Base-by-base conservation (phyloP, 2,797 vertebrate species). In the Lacerta bilineata region DNA sequence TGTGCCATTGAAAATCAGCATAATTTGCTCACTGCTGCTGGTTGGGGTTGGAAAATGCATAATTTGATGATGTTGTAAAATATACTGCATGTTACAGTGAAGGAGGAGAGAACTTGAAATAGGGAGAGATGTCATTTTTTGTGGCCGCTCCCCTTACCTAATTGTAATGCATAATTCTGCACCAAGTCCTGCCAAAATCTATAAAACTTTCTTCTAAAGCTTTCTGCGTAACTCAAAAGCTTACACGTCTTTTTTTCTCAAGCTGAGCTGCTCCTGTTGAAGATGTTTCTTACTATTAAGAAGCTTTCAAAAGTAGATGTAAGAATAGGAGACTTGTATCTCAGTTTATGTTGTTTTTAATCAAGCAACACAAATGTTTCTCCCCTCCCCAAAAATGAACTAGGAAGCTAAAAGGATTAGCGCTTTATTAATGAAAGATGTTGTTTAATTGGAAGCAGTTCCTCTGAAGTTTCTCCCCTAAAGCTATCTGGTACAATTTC, bases 401-500 rank as follows among this genome's bases (percentile, higher is more conserved):
- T 0, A 80, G 39, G 88, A 89, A 80, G 27, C 83, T 1, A 79
- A 85, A 11, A 11, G 10, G 85, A 84, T 84, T 64, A 76, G 89
- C 50, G n/a, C 88, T 8, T 2, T 36, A 71, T 39, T 87, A 3
- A 90, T 87, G 71, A 61, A 91, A 88, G 0, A 89, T 82, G 46
- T 55, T 0, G 17, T 41, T 85, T 91, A 75, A 85, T 18, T 85
- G 68, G 39, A 92, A 87, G 23, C 89, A 6, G 43, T 64, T 33
- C 5, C 85, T 90, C 85, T 29, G 86, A n/a, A 68, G 11, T 13
- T 64, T 85, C 23, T 11, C 2, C 74, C 83, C 17, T 0, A 13
- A 87, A 91, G 13, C 4, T 61, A 75, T n/a, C 23, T 5, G 64
- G 39, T 50, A 83, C 89, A 93, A 80, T 25, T 90, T 83, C 76